Conservation (phyloP, 1,140 invertebrate genomes). For the Leptinotarsa lineolata region DNA sequence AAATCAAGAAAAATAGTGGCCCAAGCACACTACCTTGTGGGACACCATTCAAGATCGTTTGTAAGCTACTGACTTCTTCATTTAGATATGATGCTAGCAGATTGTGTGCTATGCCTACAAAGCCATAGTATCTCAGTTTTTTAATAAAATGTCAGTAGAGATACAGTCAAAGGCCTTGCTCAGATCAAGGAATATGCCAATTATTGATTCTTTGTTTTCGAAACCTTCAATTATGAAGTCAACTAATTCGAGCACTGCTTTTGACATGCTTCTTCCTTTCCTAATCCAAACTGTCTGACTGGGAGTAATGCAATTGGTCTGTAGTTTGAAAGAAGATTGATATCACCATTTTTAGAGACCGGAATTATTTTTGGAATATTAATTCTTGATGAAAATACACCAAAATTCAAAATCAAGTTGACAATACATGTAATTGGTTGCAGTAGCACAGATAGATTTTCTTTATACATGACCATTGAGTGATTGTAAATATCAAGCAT, state of each 20-base stretch:
- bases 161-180: neutral
- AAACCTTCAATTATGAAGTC: slow-evolving; percentile 9
- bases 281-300: slow-evolving; percentile 6
- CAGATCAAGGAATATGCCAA: slow-evolving; percentile 6
- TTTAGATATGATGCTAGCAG: neutral
- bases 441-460: no score
- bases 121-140: slow-evolving; percentile 16
- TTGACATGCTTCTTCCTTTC: slow-evolving; percentile 11
- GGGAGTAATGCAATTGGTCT: neutral
- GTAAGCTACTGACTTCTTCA: slow-evolving; percentile 9
- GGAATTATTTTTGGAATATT: no score
- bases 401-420: no score
- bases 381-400: no score
- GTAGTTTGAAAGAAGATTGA: no score
- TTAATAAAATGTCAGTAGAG: slow-evolving; percentile 7
- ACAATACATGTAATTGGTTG: no score
- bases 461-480: no score
- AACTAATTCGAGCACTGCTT: slow-evolving; percentile 13
- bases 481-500: no score
- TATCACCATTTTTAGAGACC: no score
- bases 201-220: slow-evolving; percentile 11
- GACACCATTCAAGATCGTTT: slow-evolving; percentile 14
- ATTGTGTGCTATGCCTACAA: slow-evolving; percentile 7
- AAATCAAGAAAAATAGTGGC: no score
- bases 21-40: no score